These are phyloP conservation scores for Nomada goodeniana DNA, from an alignment of 2,888 invertebrate species.

Conservation along the genomic window DNA sequence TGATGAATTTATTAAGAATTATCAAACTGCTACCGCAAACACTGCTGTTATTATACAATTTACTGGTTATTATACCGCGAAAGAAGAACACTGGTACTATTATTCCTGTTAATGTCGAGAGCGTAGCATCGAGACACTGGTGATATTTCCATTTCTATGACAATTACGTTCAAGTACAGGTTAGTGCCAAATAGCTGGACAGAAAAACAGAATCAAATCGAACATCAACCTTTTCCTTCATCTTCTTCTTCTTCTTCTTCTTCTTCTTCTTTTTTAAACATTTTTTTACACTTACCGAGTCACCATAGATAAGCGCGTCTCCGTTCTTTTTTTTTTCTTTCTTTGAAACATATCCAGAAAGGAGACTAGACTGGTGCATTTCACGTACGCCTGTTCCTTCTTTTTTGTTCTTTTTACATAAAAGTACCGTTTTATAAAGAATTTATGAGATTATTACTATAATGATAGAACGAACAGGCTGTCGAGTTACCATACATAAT, in stretches of 20 bases:
- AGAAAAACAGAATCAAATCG: neutral
- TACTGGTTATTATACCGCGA: conserved; percentile 13
- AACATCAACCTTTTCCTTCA: conserved; percentile 6
- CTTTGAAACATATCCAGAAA: conserved; percentile 14
- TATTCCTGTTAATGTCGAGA: conserved; percentile 75
- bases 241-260: too few relatives aligned
- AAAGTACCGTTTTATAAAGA: conserved; percentile 71
- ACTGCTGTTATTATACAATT: conserved; percentile 50
- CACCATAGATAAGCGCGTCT: neutral
- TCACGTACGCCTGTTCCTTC: conserved; percentile 23
- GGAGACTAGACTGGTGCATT: conserved; percentile 31
- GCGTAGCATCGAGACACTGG: conserved; percentile 74
- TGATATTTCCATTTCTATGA: conserved; percentile 63
- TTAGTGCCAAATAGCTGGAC: conserved; percentile 76
- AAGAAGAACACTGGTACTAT: conserved; percentile 59
- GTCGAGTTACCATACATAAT: conserved; percentile 51
- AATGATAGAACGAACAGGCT: conserved; percentile 66
- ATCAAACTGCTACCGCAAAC: conserved; percentile 53
- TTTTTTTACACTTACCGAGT: neutral
- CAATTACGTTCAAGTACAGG: conserved; percentile 67
- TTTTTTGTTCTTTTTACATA: conserved; percentile 55
- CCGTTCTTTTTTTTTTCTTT: neutral
- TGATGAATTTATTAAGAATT: conserved; percentile 42
- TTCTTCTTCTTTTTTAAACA: too few relatives aligned
- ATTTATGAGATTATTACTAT: conserved; percentile 68